Evolutionary conservation across 2,797 vertebrate species (phyloP).

Genomic region (Cossypha dichroa): DNA sequence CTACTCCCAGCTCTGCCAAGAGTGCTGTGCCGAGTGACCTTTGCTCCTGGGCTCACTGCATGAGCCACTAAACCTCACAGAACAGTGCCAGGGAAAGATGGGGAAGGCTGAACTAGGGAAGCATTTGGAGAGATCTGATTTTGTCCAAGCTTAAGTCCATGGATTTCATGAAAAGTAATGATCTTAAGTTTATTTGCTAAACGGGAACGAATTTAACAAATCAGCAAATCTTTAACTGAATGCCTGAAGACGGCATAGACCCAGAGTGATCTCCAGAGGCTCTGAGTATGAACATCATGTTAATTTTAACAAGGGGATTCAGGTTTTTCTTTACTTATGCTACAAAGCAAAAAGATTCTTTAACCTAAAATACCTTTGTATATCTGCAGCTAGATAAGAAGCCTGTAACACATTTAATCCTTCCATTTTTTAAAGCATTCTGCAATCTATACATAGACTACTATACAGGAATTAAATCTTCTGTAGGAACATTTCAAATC

Average conservation of each 20-base stretch:
- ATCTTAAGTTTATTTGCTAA: background rate
- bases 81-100: rapidly evolving
- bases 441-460: background rate
- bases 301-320: background rate
- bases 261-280: background rate
- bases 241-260: background rate
- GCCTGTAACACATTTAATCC: background rate
- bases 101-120: background rate
- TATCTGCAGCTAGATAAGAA: background rate
- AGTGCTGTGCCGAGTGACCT: background rate
- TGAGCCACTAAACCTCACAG: background rate
- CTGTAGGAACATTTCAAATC: background rate
- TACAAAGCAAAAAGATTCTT: background rate
- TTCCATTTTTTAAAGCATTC: background rate
- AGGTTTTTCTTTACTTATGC: background rate
- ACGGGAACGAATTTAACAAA: background rate
- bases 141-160: background rate
- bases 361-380: background rate
- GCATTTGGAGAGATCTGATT: background rate
- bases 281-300: rapidly evolving
- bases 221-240: background rate
- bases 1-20: rapidly evolving
- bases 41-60: background rate
- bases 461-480: background rate
- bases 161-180: background rate